phyloP scores from a whole-genome alignment of 1,140 invertebrate species.

The Diploscapter pachys region DNA sequence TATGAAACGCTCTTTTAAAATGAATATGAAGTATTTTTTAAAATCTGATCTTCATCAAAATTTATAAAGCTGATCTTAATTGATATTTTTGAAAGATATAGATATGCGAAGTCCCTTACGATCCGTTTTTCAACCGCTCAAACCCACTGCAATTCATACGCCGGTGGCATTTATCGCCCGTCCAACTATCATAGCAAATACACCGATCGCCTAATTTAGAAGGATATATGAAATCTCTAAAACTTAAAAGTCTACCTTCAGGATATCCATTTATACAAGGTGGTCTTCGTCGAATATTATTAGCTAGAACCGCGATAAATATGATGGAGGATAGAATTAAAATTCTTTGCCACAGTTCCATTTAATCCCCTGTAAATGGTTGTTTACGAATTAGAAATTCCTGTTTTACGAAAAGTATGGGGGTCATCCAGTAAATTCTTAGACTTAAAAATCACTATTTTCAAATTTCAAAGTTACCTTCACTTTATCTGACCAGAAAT shows the following conservation, averaged over 20 bases:
- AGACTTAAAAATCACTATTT: too few species aligned
- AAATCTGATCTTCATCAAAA: not conserved
- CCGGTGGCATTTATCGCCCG: slow-evolving; percentile 25
- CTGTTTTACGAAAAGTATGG: too few species aligned
- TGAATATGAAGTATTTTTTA: not conserved
- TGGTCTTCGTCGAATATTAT: too few species aligned
- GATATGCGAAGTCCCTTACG: not conserved
- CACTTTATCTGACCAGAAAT: too few species aligned
- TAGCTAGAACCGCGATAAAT: too few species aligned
- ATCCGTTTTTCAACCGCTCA: slow-evolving; percentile 23
- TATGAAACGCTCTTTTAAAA: not conserved
- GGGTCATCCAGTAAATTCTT: too few species aligned
- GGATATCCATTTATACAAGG: slow-evolving; percentile 27
- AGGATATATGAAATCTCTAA: not conserved
- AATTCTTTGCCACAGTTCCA: too few species aligned
- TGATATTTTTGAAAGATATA: not conserved
- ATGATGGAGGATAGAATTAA: too few species aligned
- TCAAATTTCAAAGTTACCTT: too few species aligned
- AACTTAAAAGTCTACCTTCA: slow-evolving; percentile 15
- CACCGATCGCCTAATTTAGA: slow-evolving; percentile 22
- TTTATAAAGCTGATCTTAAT: not conserved
- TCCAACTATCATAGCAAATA: slow-evolving; percentile 26
- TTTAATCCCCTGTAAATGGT: too few species aligned
- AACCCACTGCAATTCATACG: slow-evolving; percentile 25
- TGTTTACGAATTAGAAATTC: too few species aligned